Percentiles rank a stretch among this genome's conserved stretches.
These are phyloP conservation scores for Gibbula magus DNA, from an alignment of 2,888 invertebrate genomes.

Conservation along the genomic window DNA sequence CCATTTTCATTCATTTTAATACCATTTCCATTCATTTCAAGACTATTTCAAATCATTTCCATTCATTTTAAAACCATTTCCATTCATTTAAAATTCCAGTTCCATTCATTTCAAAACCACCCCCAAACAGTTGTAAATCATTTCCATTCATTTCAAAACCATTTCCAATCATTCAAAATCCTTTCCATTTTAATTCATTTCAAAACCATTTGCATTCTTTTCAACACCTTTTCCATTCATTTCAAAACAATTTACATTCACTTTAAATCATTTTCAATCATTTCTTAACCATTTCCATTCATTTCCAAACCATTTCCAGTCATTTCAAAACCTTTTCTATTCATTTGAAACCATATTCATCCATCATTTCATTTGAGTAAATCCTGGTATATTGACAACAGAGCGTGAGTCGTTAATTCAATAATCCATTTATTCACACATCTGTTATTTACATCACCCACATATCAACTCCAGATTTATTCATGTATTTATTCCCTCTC, in stretches of 20 bases:
- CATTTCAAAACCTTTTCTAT: not conserved
- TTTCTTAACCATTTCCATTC: not conserved
- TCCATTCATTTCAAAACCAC: too few species aligned
- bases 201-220: not conserved
- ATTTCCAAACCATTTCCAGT: not conserved
- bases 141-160: not conserved
- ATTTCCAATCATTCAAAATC: too few species aligned
- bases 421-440: too few species aligned
- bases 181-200: not conserved
- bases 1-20: too few species aligned
- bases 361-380: too few species aligned
- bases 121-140: too few species aligned
- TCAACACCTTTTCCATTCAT: not conserved
- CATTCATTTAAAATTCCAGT: too few species aligned
- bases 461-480: not conserved
- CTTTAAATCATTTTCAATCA: too few species aligned
- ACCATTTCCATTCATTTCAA: not conserved
- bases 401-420: too few species aligned
- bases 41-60: not conserved
- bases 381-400: too few species aligned
- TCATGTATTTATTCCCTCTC: not conserved
- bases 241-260: not conserved
- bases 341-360: not conserved
- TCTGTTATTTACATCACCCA: not conserved
- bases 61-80: too few species aligned